Evolutionary conservation across 2,113 vertebrate genomes (phyloP).

Genomic region (Spermophilus dauricus): DNA sequence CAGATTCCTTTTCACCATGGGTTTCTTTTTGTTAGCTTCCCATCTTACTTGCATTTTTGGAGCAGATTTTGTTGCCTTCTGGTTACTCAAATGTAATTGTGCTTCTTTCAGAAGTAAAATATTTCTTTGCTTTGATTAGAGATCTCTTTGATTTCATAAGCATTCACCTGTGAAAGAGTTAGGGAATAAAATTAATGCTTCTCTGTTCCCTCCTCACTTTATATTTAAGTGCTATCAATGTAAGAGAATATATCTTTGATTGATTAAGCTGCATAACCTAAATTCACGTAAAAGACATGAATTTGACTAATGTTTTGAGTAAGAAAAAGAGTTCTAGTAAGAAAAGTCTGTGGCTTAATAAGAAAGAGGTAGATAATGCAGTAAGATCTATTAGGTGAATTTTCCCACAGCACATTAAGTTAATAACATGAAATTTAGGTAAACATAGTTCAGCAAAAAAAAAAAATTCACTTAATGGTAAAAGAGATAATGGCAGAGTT

Average conservation of each 20-base stretch:
- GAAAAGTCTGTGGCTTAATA: neutral
- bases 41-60: slow-evolving; percentile 21
- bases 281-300: neutral
- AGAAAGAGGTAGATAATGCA: neutral
- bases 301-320: neutral
- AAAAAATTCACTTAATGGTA: neutral
- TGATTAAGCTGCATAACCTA: neutral
- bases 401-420: neutral
- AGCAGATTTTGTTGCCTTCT: slow-evolving; percentile 14
- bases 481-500: neutral
- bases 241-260: neutral
- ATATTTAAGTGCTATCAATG: neutral
- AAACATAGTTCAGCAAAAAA: neutral
- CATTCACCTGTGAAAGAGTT: neutral
- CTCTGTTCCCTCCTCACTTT: neutral
- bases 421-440: neutral
- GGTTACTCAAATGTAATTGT: neutral
- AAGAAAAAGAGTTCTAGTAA: neutral
- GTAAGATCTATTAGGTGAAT: neutral
- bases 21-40: neutral
- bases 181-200: neutral
- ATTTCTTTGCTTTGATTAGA: neutral
- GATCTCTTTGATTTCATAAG: neutral
- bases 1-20: neutral
- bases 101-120: slow-evolving; percentile 12